Evolutionary conservation across 2,113 vertebrate genomes (phyloP), one percentile per base, ranked within the genome.

Genomic region (Rhabdomys dilectus): DNA sequence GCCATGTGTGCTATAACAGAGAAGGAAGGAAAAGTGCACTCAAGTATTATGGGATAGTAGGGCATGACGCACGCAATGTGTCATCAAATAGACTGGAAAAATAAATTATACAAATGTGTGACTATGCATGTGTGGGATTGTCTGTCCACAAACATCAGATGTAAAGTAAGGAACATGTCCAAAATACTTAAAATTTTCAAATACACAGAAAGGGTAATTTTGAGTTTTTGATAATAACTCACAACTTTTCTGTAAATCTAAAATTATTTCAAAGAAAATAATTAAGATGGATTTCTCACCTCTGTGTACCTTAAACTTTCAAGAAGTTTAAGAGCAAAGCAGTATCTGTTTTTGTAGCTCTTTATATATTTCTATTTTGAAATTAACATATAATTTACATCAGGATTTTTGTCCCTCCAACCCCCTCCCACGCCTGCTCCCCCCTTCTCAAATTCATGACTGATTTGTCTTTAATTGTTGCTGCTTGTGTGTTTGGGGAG

Each of bases 111-210:
- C 56, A 21, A 96, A 42, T 42, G 19, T 29, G 4, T 76, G 3
- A 81, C 8, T 91, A 19, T 78, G 42, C 75, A 15, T 78, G 3
- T 64, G 5, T 48, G 45, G 21, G 17, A 81, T 34, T 66, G 26
- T 82, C 29, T 51, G 68, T 36, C 89, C 62, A 88, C 72, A 36
- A 17, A 85, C 12, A 87, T 3, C 10, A 58, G 2, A 34, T 16
- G 42, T 3, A 93, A 26, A 91, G 82, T 73, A 87, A 56, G 11
- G 91, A 87, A 66, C 78, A 15, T 89, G 70, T 34, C 1, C 9
- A 70, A 90, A 88, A 78, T 64, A 8, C 88, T 97, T 90, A 72
- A 92, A 95, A 88, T 42, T 73, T 31, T 29, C 88, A 88, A n/a
- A 81, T 78, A 58, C 70, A 7, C 2, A 8, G 58, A 70, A 93